Base-by-base conservation (phyloP, 2,113 vertebrate species). In the Herpetotheres cachinnans region DNA sequence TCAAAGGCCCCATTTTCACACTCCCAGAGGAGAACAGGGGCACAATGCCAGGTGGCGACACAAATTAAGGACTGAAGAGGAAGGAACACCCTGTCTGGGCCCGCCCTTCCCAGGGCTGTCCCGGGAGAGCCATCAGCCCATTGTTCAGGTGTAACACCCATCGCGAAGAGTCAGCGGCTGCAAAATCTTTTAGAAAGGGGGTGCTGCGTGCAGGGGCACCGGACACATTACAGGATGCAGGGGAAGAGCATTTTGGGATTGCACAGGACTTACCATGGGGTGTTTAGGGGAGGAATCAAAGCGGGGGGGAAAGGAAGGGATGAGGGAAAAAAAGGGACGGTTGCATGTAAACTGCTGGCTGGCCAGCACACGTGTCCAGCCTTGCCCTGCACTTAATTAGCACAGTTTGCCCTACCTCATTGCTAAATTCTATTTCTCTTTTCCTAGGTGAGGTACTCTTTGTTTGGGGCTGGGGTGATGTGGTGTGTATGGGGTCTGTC, bases 1-100 rank as follows among this genome's bases (percentile, higher is more conserved):
- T 92, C 94, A 96, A 95, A 94, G 44, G 11, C 21, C 7, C 11
- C 26, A 10, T 96, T 92, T 90, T 71, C 90, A 65, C 84, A 47
- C 9, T 5, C 50, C 38, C 46, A 3, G 67, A 40, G 77, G 46
- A 74, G 49, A 72, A 20, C 32, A 10, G 52, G 30, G 32, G 24
- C 62, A 88, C 44, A 94, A 87, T 76, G 74, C 29, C 70, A 63
- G 90, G 71, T 76, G 74, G 36, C 38, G 52, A 49, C 30, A 29
- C 62, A 22, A 67, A 92, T 74, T 24, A 72, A 76, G 50, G 63
- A 5, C 56, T 59, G 2, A 6, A 6, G 77, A 76, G 86, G 82
- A 92, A 83, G 40, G 16, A 55, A 26, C 79, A 32, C 32, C 46
- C 77, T 56, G 83, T 14, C 44, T 17, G 32, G 18, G 24, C 42